Evolutionary conservation across 1,140 invertebrate genomes (phyloP).

Genomic region (Platorchestia sp.): DNA sequence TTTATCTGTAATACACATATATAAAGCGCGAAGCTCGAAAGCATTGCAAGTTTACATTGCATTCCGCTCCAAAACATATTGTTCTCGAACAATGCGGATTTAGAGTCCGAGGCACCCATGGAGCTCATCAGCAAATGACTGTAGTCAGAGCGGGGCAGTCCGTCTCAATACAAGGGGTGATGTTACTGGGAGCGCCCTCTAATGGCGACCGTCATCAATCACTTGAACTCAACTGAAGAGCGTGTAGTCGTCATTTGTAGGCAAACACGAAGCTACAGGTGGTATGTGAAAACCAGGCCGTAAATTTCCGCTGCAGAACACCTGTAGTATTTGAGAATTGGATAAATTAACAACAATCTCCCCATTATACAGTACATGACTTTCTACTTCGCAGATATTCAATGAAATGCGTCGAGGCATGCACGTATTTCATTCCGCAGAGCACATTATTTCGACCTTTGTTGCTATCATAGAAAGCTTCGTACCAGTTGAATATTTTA

Average conservation of each 20-base stretch:
- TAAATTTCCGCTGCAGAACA: not conserved
- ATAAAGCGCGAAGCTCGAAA: too few relatives aligned
- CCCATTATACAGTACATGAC: not conserved
- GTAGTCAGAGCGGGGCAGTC: not conserved
- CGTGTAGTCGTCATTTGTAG: not conserved
- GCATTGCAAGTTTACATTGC: not conserved
- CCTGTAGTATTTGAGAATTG: not conserved
- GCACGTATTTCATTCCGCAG: not conserved
- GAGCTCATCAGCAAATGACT: slow-evolving; percentile 20
- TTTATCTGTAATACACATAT: too few relatives aligned
- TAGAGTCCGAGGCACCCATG: not conserved
- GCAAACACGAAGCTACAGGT: not conserved
- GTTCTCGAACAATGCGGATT: not conserved
- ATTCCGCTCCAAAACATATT: not conserved
- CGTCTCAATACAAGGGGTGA: not conserved
- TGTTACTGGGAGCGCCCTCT: not conserved
- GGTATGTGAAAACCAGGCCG: not conserved
- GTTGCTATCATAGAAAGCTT: too few relatives aligned
- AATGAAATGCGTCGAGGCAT: not conserved
- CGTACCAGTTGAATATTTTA: too few relatives aligned
- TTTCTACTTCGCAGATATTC: not conserved
- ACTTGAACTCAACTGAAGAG: not conserved
- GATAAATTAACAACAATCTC: not conserved
- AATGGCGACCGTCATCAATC: slow-evolving; percentile 23
- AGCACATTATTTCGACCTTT: not conserved